Percentiles rank a stretch among this genome's conserved stretches.
These are phyloP conservation scores for Motacilla alba DNA, from an alignment of 2,113 vertebrate genomes.

Conservation along the genomic window DNA sequence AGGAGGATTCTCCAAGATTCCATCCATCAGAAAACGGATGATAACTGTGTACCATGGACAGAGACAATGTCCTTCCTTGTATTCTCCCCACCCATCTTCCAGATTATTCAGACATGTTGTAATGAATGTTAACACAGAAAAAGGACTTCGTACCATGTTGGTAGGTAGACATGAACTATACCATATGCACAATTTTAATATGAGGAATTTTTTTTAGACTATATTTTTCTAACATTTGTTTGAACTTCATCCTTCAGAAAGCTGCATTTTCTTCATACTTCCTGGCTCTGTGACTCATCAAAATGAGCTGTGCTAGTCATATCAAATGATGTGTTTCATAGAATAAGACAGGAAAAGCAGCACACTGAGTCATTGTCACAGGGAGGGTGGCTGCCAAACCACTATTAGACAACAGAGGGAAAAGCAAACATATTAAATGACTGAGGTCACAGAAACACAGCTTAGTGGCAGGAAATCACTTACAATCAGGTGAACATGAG, in stretches of 20 bases:
- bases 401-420: neutral
- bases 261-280: neutral
- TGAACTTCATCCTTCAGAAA: neutral
- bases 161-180: neutral
- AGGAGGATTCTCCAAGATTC: neutral
- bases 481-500: neutral
- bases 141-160: neutral
- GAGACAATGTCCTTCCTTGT: neutral
- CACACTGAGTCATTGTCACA: conserved; percentile 9
- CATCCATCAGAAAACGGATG: neutral
- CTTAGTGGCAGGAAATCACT: neutral
- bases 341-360: conserved; percentile 24
- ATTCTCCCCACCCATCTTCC: neutral
- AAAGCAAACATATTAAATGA: neutral
- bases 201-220: neutral
- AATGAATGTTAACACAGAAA: neutral
- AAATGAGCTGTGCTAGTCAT: conserved; percentile 44
- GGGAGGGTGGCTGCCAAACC: neutral
- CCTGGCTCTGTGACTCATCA: conserved; percentile 37
- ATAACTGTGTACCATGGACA: neutral
- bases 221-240: neutral
- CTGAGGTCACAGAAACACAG: conserved; percentile 5
- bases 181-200: neutral
- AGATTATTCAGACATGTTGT: neutral
- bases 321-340: neutral